Evolutionary conservation across 2,888 invertebrate species (phyloP), one percentile per base, ranked within the genome.

Genomic region (Morpho achilles): DNA sequence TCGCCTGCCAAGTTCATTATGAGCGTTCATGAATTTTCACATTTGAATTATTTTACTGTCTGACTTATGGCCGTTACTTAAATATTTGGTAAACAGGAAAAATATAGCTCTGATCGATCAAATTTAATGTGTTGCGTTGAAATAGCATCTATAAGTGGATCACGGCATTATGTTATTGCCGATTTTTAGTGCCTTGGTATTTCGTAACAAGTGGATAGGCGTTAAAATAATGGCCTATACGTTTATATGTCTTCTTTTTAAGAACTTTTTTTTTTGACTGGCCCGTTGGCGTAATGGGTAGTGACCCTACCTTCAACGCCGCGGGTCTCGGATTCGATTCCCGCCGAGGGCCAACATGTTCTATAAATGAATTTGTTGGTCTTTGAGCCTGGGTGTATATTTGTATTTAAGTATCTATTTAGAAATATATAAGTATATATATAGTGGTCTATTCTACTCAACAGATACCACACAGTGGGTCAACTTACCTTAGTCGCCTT

Each of bases 1-100:
- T 87, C 84, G 82, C 67, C 74, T 88, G 90, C 90, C 90, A 90
- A 90, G 88, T 90, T 90, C 90, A 90, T 90, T 90, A 90, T 90
- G 88, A 89, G 84, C 85, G 90, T 89, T 90, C 89, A 88, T 90
- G 90, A 90, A 90, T 87, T 89, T 90, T 90, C 87, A 88, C 90
- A 90, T 90, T 90, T 89, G 89, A 90, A 90, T 90, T 90, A 90
- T 90, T 90, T 90, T 90, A 90, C 88, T 87, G 87, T 84, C 89
- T 87, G 90, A 90, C 85, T 89, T 90, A 90, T 89, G 82, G 86
- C 85, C 80, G 88, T 89, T 90, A 89, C 90, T 89, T 89, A 88
- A 89, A 89, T 89, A 89, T 89, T 89, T 88, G 87, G 90, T 90
- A 89, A 89, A 89, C 88, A 88, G 86, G 84, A 89, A 89, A 89